phyloP scores from a whole-genome alignment of 2,113 vertebrate genomes.

The Aspidoscelis tigris region DNA sequence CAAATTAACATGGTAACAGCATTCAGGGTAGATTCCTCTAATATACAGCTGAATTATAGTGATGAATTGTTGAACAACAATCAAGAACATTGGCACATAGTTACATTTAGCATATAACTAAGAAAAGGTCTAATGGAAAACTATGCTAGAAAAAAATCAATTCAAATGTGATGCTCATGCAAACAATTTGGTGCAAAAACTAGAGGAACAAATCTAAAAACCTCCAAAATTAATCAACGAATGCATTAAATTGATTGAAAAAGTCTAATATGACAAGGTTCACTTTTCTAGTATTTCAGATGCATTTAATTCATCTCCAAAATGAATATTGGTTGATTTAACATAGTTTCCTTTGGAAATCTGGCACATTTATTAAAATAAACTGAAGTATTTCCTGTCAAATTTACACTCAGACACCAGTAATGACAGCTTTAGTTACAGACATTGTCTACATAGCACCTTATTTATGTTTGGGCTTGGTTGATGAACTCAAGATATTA shows the following conservation, averaged over 20 bases:
- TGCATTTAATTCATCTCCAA: constrained; percentile 34
- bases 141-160: not conserved
- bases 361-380: constrained; percentile 7
- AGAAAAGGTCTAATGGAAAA: not conserved
- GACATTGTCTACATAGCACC: not conserved
- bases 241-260: not conserved
- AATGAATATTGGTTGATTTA: constrained; percentile 24
- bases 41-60: not conserved
- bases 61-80: not conserved
- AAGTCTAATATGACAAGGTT: not conserved
- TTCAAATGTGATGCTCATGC: not conserved
- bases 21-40: not conserved
- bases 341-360: not conserved
- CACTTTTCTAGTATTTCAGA: constrained; percentile 21
- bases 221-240: not conserved
- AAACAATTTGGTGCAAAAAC: not conserved
- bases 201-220: not conserved
- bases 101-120: too few species aligned
- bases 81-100: not conserved
- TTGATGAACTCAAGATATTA: not conserved
- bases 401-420: constrained; percentile 11
- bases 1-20: not conserved
- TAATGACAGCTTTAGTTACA: not conserved
- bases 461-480: constrained; percentile 1
- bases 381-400: constrained; percentile 9